Conservation (phyloP, 2,797 vertebrate genomes). For the Hydrocynus forskahlii region DNA sequence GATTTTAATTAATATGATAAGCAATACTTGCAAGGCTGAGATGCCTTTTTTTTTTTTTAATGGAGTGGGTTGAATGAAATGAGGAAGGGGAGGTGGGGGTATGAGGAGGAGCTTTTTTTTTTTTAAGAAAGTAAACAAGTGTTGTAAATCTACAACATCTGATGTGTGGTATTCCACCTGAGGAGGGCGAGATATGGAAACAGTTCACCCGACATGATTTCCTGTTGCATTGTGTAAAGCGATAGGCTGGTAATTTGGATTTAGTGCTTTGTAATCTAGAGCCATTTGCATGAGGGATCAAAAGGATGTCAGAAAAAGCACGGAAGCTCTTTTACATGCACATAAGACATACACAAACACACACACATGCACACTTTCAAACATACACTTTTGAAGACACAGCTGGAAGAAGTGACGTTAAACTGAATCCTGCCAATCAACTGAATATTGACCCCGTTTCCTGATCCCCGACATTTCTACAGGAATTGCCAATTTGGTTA, state of each 20-base stretch:
- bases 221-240: constrained; percentile 58
- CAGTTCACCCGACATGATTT: constrained; percentile 56
- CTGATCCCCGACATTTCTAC: constrained; percentile 23
- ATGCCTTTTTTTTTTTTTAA: constrained; percentile 81
- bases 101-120: constrained; percentile 44
- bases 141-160: constrained; percentile 57
- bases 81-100: constrained; percentile 34
- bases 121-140: constrained; percentile 55
- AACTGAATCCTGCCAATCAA: constrained; percentile 55
- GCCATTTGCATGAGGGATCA: constrained; percentile 56
- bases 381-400: constrained; percentile 57
- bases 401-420: constrained; percentile 55
- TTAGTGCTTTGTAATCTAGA: constrained; percentile 57
- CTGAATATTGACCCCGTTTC: constrained; percentile 55
- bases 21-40: constrained; percentile 96
- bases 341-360: constrained; percentile 41
- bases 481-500: constrained; percentile 23
- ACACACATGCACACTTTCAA: constrained; percentile 49
- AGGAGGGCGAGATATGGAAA: constrained; percentile 48
- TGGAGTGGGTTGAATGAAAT: constrained; percentile 72
- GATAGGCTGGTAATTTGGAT: constrained; percentile 60
- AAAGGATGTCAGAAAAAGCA: constrained; percentile 55
- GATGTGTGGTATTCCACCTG: constrained; percentile 62
- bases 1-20: constrained; percentile 99
- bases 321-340: constrained; percentile 54